Base-by-base conservation (phyloP, 2,797 vertebrate species). In the Xerus rutilus region DNA sequence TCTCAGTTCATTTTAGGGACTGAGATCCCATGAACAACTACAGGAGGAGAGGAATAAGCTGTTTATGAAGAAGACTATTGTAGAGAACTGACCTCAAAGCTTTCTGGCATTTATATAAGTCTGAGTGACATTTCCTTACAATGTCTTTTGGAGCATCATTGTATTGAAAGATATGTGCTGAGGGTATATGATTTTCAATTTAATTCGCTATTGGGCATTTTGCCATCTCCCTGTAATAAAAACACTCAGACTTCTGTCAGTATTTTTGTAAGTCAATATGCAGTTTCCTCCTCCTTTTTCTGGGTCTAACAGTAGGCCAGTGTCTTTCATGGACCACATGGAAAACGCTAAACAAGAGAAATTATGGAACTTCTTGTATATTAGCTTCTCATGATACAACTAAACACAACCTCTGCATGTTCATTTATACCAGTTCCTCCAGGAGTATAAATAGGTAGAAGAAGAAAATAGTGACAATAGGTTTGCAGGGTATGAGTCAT, bases 1-100 rank as follows among this genome's bases (percentile, higher is more conserved):
- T 92, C 52, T 86, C 25, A 76, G 49, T 91, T 93, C 47, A 91
- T 59, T 54, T 82, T 92, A 79, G 35, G 69, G 14, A 49, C n/a
- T 86, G n/a, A 69, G 83, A 65, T 62, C 35, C n/a, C 59, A 64
- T 47, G 11, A 59, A 84, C 83, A 85, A 21, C 10, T 64, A 35
- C 25, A 23, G 20, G 67, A 1, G 13, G 18, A 8, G 83, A 3
- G 49, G 52, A 86, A 74, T 39, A 73, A 88, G 35, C 7, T 64
- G 32, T 20, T 95, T 67, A 28, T 91, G 54, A 82, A 28, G 5
- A 21, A 57, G 20, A n/a, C 15, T 90, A 11, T 4, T 91, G 14
- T 32, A 78, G 77, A 91, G 23, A 90, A 87, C 57, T 54, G 57
- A 90, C 67, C 54, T 52, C 82, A n/a, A 90, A 45, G 0, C 25